A percentile compares a stretch with the other conserved stretches of the same genome.
Evolutionary conservation across 2,113 vertebrate species (phyloP).

Genomic region (Pholis gunnellus): DNA sequence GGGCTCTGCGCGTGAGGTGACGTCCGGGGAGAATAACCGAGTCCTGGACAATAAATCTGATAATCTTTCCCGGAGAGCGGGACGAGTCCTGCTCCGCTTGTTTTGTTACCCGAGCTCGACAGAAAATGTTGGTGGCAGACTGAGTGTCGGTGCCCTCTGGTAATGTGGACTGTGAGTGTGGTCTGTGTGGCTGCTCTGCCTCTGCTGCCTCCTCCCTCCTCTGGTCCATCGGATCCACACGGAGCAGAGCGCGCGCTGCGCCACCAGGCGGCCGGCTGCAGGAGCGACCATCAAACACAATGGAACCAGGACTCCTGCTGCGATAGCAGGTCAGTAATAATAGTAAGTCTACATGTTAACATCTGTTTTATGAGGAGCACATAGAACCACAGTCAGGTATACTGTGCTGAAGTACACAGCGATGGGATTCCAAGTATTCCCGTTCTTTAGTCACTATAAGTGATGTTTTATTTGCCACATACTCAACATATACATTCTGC

Average conservation of each 20-base stretch:
- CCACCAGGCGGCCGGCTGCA: constrained; percentile 56
- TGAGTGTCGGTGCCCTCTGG: constrained; percentile 44
- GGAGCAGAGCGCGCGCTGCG: constrained; percentile 42
- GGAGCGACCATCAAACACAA: background rate
- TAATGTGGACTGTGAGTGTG: constrained; percentile 59
- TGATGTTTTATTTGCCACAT: background rate
- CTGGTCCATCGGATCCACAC: background rate
- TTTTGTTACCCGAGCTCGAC: constrained; percentile 60
- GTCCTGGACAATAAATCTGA: constrained; percentile 33
- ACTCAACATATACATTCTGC: background rate
- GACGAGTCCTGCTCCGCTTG: constrained; percentile 58
- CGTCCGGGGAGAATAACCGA: constrained; percentile 33
- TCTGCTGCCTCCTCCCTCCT: constrained; percentile 65
- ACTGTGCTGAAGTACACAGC: background rate
- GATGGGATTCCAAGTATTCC: background rate
- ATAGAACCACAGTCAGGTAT: too few relatives aligned
- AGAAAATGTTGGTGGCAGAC: constrained; percentile 37
- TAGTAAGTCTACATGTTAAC: too few relatives aligned
- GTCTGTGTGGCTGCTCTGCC: constrained; percentile 28
- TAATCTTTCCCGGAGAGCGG: constrained; percentile 28
- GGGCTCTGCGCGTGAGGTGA: constrained; percentile 18
- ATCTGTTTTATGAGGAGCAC: too few relatives aligned
- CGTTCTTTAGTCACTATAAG: background rate
- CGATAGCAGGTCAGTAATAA: too few relatives aligned
- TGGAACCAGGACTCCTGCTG: too few relatives aligned